A percentile compares a stretch with the other conserved stretches of the same genome.
phyloP scores from a whole-genome alignment of 2,888 invertebrate species.

The Andrena bicolor region DNA sequence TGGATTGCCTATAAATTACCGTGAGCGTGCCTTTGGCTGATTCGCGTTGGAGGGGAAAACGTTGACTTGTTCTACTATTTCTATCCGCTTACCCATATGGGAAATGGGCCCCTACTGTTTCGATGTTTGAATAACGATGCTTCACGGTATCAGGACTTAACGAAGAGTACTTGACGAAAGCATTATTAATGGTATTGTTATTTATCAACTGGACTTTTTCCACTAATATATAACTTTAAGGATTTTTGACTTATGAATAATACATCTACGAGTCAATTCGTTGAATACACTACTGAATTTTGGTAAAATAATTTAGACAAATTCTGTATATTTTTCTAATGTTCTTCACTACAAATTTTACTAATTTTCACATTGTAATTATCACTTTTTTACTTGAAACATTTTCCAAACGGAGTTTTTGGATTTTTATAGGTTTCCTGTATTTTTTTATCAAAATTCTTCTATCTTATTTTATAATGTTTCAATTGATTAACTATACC shows the following conservation, averaged over 20 bases:
- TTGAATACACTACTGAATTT: no score
- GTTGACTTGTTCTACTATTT: constrained; percentile 3
- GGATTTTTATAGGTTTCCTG: no score
- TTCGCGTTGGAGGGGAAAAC: background rate
- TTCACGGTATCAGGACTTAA: background rate
- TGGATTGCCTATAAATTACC: background rate
- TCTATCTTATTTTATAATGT: no score
- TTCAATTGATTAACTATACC: no score
- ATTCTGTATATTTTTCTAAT: no score
- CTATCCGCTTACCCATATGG: background rate
- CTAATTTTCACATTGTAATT: no score
- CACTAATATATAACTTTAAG: background rate
- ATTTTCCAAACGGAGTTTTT: no score
- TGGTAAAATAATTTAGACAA: background rate
- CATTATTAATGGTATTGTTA: background rate
- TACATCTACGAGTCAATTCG: no score
- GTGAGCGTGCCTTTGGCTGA: background rate
- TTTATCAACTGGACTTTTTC: background rate
- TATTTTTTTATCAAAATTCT: no score
- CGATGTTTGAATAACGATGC: background rate
- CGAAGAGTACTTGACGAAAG: background rate
- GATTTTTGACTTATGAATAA: background rate
- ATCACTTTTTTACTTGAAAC: no score
- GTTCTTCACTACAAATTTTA: no score
- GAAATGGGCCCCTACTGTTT: background rate